Percentiles rank a stretch among this genome's conserved stretches.
Evolutionary conservation across 2,888 invertebrate species (phyloP).

Genomic region (Desoria tigrina): DNA sequence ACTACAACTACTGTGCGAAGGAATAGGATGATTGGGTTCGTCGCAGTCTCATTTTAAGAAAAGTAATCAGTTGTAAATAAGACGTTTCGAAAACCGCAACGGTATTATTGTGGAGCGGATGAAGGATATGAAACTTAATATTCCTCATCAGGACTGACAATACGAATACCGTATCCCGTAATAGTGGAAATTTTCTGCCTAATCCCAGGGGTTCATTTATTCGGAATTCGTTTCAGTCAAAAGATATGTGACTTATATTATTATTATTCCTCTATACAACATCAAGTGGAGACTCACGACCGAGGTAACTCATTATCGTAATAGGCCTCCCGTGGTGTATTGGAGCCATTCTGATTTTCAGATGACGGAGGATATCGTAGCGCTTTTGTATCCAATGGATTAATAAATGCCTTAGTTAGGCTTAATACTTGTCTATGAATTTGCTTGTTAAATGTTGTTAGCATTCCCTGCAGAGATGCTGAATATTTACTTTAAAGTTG

Average conservation of each 20-base stretch:
- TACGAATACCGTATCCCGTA: not conserved
- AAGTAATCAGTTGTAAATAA: too few relatives aligned
- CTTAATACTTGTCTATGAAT: too few relatives aligned
- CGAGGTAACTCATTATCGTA: constrained; percentile 5
- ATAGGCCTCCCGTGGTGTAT: constrained; percentile 4
- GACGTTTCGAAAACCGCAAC: too few relatives aligned
- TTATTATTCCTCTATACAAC: not conserved
- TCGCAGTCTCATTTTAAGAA: too few relatives aligned
- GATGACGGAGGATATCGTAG: too few relatives aligned
- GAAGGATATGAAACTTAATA: not conserved
- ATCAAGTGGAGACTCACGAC: constrained; percentile 6
- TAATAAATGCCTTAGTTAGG: not conserved
- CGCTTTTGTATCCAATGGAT: constrained; percentile 1
- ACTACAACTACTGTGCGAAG: too few relatives aligned
- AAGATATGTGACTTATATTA: constrained; percentile 7
- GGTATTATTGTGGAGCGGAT: too few relatives aligned
- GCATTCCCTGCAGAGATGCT: not conserved
- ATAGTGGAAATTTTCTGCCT: not conserved
- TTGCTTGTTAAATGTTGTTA: too few relatives aligned
- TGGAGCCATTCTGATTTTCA: too few relatives aligned
- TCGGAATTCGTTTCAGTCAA: constrained; percentile 9
- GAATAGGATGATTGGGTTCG: too few relatives aligned
- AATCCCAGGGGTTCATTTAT: constrained; percentile 8
- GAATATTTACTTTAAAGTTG: not conserved
- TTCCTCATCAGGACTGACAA: not conserved